Base-by-base conservation (phyloP, 2,888 invertebrate species). In the Drosophila mimica region DNA sequence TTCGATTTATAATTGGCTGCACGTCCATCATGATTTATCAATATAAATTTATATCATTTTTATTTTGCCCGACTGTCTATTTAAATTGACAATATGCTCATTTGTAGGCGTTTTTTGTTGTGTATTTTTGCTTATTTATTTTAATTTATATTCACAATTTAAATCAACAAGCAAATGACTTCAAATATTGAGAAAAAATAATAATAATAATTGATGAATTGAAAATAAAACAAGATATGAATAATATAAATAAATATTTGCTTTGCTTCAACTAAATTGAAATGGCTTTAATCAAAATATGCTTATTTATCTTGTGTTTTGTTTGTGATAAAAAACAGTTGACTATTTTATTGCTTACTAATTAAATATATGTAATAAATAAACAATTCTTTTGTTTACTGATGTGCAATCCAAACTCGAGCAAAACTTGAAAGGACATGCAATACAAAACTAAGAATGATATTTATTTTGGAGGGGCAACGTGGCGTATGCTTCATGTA, bases 231-330 rank as follows among this genome's bases (percentile, higher is more conserved):
- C 6, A 66, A 60, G 56, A 64, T 57, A 25, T 28, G 38, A 46
- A 46, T 64, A 63, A 66, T 60, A 52, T 6, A 62, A 70, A 79
- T 70, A 74, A 74, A 88, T 82, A 73, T 82, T 81, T 84, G 28
- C 53, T 38, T 11, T 36, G 30, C 15, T 49, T 8, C 36, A 52
- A 67, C 64, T 59, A 51, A 61, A 64, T 75, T 54, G 49, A 60
- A 61, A 46, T 66, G 65, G 25, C 49, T 62, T 63, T 60, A 74
- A 66, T 51, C 48, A 31, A 52, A 67, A 46, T 25, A 38, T 69
- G 49, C 30, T 13, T 36, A 28, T 9, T 48, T 20, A 34, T 34
- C 33, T 13, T 15, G n/a, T n/a, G 38, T 36, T 31, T 25, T 40
- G 38, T n/a, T 54, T 17, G 36, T 17, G 15, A 51, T 36, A 31